Evolutionary conservation across 2,888 invertebrate genomes (phyloP), one percentile per base, ranked within the genome.

Genomic region (Nomada hirtipes): DNA sequence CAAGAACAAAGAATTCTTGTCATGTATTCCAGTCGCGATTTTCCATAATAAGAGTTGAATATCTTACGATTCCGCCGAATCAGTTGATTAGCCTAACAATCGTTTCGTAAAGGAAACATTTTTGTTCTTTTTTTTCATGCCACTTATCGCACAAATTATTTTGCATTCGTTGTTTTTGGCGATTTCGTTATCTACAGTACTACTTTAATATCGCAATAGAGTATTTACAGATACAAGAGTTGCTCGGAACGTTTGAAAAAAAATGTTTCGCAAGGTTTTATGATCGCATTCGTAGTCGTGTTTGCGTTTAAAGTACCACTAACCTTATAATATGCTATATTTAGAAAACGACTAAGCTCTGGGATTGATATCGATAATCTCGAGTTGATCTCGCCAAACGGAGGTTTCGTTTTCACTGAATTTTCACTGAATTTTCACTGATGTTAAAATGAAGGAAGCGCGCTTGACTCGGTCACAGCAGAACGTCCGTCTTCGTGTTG

Each of bases 41-140:
- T 36, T 36, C 7, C 36, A 36, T 36, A 36, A 36, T 4, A 36
- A 36, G 36, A 36, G 36, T 36, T 36, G 36, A 4, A 18, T 78
- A 74, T 82, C 74, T 79, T 83, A 79, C 79, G 74, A 7, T 36
- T 3, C 26, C 13, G 18, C 36, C 9, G 7, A 18, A 18, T 47
- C 64, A 36, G 73, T 73, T 79, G 60, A 55, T 11, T 9, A n/a
- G 0, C 2, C 7, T 13, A 55, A 55, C 23, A n/a, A 79, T 53
- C 18, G 18, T 47, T 29, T 2, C 4, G 4, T 9, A 10, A 4
- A 55, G 11, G 18, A 52, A n/a, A 18, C 23, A 60, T 18, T 20
- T 20, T 64, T 18, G 23, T 47, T 20, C 53, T 15, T 29, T 47
- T 29, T 20, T 2, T 26, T 29, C n/a, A 3, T 2, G 26, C 2